Percentiles rank a stretch among this genome's conserved stretches.
phyloP scores from a whole-genome alignment of 2,113 vertebrate species.

The Ailuropoda melanoleuca region DNA sequence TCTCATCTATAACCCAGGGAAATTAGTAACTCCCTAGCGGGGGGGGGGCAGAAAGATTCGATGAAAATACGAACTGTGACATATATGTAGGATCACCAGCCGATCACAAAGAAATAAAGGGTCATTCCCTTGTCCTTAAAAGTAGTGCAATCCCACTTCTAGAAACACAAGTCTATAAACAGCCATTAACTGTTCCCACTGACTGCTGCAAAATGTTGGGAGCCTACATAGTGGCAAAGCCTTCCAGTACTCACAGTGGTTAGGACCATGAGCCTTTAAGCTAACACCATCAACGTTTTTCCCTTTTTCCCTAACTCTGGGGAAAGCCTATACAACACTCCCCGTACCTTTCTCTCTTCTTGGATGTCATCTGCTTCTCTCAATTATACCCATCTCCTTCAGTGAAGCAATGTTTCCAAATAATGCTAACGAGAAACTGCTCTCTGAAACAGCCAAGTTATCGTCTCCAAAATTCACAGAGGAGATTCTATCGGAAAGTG shows the following conservation, averaged over 20 bases:
- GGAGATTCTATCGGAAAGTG: neutral
- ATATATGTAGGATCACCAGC: neutral
- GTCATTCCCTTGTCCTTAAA: neutral
- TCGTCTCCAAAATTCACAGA: neutral
- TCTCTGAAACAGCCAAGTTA: neutral
- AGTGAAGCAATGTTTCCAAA: neutral
- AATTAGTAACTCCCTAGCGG: neutral
- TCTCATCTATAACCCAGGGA: neutral
- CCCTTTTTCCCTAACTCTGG: neutral
- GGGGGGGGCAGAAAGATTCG: neutral
- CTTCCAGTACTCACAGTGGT: neutral
- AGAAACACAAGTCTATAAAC: neutral
- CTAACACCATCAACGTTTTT: neutral
- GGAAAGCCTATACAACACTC: neutral
- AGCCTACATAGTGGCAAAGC: neutral
- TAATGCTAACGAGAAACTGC: neutral
- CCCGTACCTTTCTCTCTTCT: neutral
- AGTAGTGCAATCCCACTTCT: neutral
- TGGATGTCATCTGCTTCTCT: neutral
- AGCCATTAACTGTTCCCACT: neutral
- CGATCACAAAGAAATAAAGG: neutral
- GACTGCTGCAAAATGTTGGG: neutral
- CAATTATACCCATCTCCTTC: neutral
- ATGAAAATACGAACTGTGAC: neutral
- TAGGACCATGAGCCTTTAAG: neutral